A percentile compares a stretch with the other conserved stretches of the same genome.
phyloP scores from a whole-genome alignment of 2,888 invertebrate species.

The Eupithecia insigniata region DNA sequence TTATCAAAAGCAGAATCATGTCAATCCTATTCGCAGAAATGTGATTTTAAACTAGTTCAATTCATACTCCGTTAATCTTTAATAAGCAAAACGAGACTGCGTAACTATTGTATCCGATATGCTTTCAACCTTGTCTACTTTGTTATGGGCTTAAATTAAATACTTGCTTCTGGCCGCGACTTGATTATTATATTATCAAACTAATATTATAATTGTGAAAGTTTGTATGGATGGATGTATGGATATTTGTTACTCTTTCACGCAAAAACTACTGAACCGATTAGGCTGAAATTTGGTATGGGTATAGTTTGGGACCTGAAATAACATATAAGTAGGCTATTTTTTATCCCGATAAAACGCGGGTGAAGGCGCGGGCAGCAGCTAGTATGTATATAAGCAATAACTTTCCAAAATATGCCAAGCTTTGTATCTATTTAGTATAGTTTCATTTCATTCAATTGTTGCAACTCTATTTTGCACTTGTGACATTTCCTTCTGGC shows the following conservation, averaged over 20 bases:
- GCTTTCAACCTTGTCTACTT: constrained; percentile 28
- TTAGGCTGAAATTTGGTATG: no score
- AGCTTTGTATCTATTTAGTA: background rate
- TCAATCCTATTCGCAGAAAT: background rate
- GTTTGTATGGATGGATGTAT: no score
- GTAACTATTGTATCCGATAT: constrained; percentile 26
- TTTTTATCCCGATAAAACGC: no score
- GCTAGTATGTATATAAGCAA: no score
- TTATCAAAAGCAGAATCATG: background rate
- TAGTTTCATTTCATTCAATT: background rate
- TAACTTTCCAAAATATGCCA: background rate
- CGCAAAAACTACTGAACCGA: no score
- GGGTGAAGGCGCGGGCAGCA: no score
- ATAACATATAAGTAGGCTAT: no score
- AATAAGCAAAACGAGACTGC: constrained; percentile 24
- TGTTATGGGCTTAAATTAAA: background rate
- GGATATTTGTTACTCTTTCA: no score
- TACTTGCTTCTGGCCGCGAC: background rate
- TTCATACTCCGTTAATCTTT: constrained; percentile 17
- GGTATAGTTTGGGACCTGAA: no score
- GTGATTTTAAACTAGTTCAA: constrained; percentile 18
- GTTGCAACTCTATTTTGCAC: background rate
- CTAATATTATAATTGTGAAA: no score
- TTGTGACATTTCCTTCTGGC: background rate
- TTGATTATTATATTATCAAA: no score